These are phyloP conservation scores for Polylopha cassiicola DNA, from an alignment of 2,888 invertebrate genomes.

Conservation along the genomic window DNA sequence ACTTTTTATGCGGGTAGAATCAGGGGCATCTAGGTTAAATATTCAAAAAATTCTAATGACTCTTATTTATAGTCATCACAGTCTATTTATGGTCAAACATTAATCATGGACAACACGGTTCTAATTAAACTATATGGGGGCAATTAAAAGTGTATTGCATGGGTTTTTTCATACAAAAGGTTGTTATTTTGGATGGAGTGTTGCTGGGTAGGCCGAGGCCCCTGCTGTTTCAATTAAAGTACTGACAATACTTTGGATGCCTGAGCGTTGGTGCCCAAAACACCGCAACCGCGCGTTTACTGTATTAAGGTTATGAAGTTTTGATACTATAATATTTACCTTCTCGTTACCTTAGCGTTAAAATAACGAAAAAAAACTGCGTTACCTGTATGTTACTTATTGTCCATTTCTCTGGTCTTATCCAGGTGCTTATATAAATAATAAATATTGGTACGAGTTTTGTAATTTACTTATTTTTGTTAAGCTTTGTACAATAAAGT, in stretches of 20 bases:
- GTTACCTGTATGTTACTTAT: no score
- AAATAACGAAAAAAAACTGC: no score
- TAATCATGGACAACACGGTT: constrained; percentile 54
- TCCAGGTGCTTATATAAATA: no score
- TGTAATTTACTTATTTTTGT: no score
- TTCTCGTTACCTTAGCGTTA: neutral
- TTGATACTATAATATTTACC: constrained; percentile 38
- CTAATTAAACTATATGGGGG: constrained; percentile 67
- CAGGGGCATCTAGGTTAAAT: constrained; percentile 13
- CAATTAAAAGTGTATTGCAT: constrained; percentile 65
- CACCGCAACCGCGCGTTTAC: constrained; percentile 44
- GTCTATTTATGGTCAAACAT: constrained; percentile 53
- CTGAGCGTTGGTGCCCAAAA: constrained; percentile 64
- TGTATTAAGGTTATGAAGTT: constrained; percentile 28
- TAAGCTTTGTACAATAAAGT: no score
- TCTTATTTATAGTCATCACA: constrained; percentile 45
- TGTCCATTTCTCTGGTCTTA: no score
- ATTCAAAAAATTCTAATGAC: constrained; percentile 22
- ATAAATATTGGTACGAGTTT: no score
- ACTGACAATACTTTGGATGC: constrained; percentile 73
- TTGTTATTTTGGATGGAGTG: constrained; percentile 54
- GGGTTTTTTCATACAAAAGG: constrained; percentile 67
- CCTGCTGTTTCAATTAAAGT: constrained; percentile 77
- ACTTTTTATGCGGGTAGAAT: constrained; percentile 16
- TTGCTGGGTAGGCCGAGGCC: constrained; percentile 44